Percentiles rank a stretch among this genome's conserved stretches.
These are phyloP conservation scores for Mallotus villosus DNA, from an alignment of 2,797 vertebrate species.

Conservation along the genomic window DNA sequence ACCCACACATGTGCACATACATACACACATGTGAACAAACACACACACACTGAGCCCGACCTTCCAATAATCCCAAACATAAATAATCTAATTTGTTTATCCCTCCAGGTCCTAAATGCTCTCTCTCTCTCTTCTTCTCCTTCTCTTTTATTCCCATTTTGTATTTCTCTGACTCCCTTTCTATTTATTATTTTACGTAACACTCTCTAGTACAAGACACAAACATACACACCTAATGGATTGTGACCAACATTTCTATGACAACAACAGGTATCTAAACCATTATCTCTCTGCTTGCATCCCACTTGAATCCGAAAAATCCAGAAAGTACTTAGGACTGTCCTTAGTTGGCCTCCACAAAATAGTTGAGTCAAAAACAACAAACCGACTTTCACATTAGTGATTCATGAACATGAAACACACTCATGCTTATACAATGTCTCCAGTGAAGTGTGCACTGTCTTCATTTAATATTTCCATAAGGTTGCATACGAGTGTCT, in stretches of 20 bases:
- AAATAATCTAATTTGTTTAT: conserved; percentile 18
- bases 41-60: conserved; percentile 12
- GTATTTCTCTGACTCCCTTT: not conserved
- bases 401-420: conserved; percentile 52
- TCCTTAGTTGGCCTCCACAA: not conserved
- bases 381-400: conserved; percentile 49
- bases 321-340: not conserved
- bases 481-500: conserved; percentile 63
- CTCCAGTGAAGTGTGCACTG: conserved; percentile 68
- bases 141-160: too few relatives aligned
- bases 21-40: too few relatives aligned
- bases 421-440: conserved; percentile 66
- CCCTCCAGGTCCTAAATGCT: conserved; percentile 21
- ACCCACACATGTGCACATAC: not conserved
- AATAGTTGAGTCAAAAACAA: conserved; percentile 36
- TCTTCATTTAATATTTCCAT: conserved; percentile 75
- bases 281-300: not conserved
- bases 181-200: too few relatives aligned
- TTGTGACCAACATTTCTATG: too few relatives aligned
- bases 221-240: too few relatives aligned
- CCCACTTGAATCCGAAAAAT: not conserved
- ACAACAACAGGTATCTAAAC: too few relatives aligned
- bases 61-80: conserved; percentile 18
- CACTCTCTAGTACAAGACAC: too few relatives aligned
- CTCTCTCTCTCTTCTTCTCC: not conserved